These are phyloP conservation scores for Acrocephalus arundinaceus DNA, from an alignment of 2,113 vertebrate species.

Conservation along the genomic window DNA sequence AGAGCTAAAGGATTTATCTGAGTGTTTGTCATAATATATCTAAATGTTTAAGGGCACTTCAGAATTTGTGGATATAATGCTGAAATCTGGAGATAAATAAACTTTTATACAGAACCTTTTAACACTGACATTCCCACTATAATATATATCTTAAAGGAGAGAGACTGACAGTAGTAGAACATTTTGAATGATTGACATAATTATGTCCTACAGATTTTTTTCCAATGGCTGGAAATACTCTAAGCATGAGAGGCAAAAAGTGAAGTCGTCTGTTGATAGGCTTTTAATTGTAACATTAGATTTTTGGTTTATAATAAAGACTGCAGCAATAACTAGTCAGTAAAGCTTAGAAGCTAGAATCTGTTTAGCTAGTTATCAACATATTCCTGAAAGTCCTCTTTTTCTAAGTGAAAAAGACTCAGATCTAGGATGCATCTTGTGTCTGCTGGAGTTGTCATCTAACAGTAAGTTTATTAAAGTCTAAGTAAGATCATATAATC, in stretches of 20 bases:
- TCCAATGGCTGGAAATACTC: not conserved
- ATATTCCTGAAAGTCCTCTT: not conserved
- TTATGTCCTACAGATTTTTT: not conserved
- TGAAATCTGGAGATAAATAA: not conserved
- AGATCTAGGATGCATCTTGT: not conserved
- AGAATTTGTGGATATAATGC: not conserved
- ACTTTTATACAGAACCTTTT: not conserved
- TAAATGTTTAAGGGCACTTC: not conserved
- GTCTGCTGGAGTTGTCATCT: not conserved
- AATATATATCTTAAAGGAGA: not conserved
- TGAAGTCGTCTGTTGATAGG: not conserved
- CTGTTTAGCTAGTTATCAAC: not conserved
- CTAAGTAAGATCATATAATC: not conserved
- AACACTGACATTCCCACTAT: not conserved
- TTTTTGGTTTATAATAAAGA: not conserved
- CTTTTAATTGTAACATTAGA: not conserved
- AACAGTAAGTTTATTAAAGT: not conserved
- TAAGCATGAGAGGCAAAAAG: not conserved
- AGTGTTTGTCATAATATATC: not conserved
- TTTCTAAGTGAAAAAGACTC: not conserved
- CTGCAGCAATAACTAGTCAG: not conserved
- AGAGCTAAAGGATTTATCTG: not conserved
- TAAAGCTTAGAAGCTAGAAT: not conserved
- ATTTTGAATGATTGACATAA: not conserved
- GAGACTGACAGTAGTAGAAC: not conserved